Conservation (phyloP, 2,888 invertebrate species). For the Psylliodes chrysocephalus region DNA sequence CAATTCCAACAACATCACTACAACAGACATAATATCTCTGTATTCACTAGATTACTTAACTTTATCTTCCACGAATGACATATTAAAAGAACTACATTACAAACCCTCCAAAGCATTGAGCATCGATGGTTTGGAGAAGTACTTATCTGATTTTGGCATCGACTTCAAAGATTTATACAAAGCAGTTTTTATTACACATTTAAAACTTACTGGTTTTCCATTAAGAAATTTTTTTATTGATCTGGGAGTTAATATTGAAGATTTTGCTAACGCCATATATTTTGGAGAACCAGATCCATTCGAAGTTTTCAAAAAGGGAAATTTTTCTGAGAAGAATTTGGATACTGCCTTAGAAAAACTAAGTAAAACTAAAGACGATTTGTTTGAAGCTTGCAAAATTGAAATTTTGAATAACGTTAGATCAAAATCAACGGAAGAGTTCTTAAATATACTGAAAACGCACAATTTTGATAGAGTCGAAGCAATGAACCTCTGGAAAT, state of each 20-base stretch:
- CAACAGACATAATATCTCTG: constrained; percentile 26
- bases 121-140: constrained; percentile 14
- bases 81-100: constrained; percentile 25
- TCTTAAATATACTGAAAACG: constrained; percentile 4
- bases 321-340: constrained; percentile 13
- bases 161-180: constrained; percentile 27
- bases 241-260: constrained; percentile 14
- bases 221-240: constrained; percentile 26
- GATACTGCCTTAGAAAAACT: constrained; percentile 16
- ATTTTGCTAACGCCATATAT: constrained; percentile 30
- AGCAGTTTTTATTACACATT: constrained; percentile 8
- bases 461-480: constrained; percentile 19
- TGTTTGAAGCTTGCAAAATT: constrained; percentile 24
- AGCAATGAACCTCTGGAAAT: constrained; percentile 26
- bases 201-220: constrained; percentile 23
- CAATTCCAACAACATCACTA: constrained; percentile 24
- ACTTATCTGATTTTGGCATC: constrained; percentile 19
- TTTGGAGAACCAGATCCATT: constrained; percentile 30
- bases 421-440: not conserved
- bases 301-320: constrained; percentile 30
- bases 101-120: constrained; percentile 19
- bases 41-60: constrained; percentile 22
- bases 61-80: constrained; percentile 12
- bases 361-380: constrained; percentile 18
- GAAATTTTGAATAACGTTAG: constrained; percentile 3